phyloP scores from a whole-genome alignment of 2,888 invertebrate species.

The Lithodes maja region DNA sequence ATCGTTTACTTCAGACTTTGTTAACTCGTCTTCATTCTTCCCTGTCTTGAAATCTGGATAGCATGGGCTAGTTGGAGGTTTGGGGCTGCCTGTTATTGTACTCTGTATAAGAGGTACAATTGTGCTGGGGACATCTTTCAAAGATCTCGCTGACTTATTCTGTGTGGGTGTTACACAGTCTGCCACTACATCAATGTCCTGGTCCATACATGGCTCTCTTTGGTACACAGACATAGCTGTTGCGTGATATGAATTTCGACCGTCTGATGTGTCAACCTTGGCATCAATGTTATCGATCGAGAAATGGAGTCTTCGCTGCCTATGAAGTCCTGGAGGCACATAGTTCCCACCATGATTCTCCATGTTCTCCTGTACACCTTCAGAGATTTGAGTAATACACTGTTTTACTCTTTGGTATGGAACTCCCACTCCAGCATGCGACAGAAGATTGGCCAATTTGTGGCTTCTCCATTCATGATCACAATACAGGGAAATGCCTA shows the following conservation, averaged over 20 bases:
- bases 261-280: neutral
- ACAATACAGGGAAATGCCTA: neutral
- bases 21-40: neutral
- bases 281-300: neutral
- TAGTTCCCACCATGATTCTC: neutral
- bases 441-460: neutral
- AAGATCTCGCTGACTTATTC: neutral
- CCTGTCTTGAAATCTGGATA: neutral
- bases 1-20: neutral
- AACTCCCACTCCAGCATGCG: neutral
- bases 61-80: neutral
- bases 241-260: neutral
- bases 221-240: neutral
- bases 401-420: neutral
- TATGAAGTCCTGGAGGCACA: neutral
- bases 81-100: neutral
- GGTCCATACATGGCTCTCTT: neutral
- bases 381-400: neutral
- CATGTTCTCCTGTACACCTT: neutral
- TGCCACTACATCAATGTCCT: neutral
- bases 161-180: neutral
- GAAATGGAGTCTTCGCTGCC: neutral
- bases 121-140: neutral
- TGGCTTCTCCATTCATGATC: neutral
- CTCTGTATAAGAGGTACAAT: neutral